Evolutionary conservation across 1,140 invertebrate species (phyloP).

Genomic region (Tetramorium parvispinum): DNA sequence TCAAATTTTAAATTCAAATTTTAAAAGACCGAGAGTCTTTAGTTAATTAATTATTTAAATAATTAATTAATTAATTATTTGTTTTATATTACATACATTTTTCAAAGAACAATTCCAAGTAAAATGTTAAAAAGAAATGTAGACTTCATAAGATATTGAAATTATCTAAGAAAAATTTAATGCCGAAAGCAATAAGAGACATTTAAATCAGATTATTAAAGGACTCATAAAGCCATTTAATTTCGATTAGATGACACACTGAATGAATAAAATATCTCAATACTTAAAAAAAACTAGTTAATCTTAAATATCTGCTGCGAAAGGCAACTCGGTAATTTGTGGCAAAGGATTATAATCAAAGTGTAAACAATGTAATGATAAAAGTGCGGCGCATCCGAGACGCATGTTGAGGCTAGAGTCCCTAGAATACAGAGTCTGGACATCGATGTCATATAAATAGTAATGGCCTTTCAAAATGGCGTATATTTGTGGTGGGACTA

Average conservation of each 20-base stretch:
- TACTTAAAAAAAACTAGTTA: constrained; percentile 15
- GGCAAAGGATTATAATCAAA: constrained; percentile 6
- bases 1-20: too few relatives aligned
- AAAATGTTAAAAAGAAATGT: not conserved
- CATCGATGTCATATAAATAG: too few relatives aligned
- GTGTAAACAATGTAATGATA: constrained; percentile 13
- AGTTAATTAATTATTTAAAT: too few relatives aligned
- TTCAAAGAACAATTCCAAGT: not conserved
- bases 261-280: not conserved
- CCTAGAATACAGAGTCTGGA: too few relatives aligned
- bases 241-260: not conserved
- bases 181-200: not conserved
- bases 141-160: not conserved
- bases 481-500: too few relatives aligned
- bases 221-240: constrained; percentile 2
- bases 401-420: too few relatives aligned
- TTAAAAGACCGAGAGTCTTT: too few relatives aligned
- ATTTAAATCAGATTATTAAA: not conserved
- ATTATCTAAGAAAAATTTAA: not conserved
- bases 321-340: constrained; percentile 15
- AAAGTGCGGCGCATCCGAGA: not conserved
- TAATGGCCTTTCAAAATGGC: too few relatives aligned
- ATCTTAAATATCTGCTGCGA: not conserved
- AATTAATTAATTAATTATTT: too few relatives aligned
- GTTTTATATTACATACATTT: not conserved